Evolutionary conservation across 2,797 vertebrate species (phyloP).

Genomic region (Odontamblyopus rebecca): DNA sequence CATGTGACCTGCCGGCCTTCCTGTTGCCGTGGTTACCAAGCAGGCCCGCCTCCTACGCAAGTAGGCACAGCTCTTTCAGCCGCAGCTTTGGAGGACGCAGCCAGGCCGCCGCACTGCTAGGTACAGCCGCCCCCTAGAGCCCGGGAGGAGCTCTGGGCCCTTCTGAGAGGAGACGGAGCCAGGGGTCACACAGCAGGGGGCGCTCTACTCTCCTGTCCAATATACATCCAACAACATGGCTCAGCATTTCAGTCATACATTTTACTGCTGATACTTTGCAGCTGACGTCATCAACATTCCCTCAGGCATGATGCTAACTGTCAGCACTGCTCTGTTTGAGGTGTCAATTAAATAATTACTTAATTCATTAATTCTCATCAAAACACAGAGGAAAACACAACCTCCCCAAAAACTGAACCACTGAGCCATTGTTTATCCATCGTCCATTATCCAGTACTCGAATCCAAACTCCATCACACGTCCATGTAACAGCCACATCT

Average conservation of each 20-base stretch:
- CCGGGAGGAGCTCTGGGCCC: slow-evolving; percentile 21
- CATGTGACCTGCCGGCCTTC: slow-evolving; percentile 92
- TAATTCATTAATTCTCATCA: background rate
- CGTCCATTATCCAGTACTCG: background rate
- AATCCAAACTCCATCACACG: too few relatives aligned
- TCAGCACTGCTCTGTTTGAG: too few relatives aligned
- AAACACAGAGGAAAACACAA: background rate
- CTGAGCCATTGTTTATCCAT: background rate
- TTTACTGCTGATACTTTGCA: too few relatives aligned
- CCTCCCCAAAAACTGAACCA: background rate
- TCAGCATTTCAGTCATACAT: background rate
- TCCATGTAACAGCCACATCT: background rate
- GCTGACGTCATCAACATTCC: too few relatives aligned
- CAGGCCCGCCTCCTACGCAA: slow-evolving; percentile 95
- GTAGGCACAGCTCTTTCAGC: slow-evolving; percentile 99
- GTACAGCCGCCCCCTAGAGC: slow-evolving; percentile 77
- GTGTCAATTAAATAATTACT: too few relatives aligned
- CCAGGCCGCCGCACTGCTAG: slow-evolving; percentile 95
- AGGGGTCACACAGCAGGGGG: slow-evolving; percentile 3
- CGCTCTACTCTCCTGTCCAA: background rate
- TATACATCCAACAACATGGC: background rate
- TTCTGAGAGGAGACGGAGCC: slow-evolving; percentile 10
- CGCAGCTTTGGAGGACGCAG: slow-evolving; percentile 99
- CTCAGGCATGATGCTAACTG: too few relatives aligned
- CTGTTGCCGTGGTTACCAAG: slow-evolving; percentile 96